Evolutionary conservation across 1,140 invertebrate genomes (phyloP).

Genomic region (Neodiprion pinetum): DNA sequence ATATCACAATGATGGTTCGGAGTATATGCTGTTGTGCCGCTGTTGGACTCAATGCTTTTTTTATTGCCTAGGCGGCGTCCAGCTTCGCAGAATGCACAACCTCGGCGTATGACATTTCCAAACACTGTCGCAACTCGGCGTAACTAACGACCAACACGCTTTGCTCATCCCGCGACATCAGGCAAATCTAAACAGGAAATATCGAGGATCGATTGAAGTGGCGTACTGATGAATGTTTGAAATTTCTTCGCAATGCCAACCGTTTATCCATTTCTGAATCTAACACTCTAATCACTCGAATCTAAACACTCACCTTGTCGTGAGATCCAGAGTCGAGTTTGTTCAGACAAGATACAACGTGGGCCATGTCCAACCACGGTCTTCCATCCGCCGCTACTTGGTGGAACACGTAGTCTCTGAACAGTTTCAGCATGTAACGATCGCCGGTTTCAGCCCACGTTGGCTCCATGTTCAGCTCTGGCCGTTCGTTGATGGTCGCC

Average conservation of each 20-base stretch:
- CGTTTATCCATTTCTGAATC: background rate
- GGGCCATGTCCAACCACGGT: constrained; percentile 96
- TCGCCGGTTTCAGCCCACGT: constrained; percentile 98
- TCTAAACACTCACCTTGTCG: constrained; percentile 74
- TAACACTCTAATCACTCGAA: constrained; percentile 29
- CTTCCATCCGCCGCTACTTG: constrained; percentile 88
- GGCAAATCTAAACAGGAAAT: constrained; percentile 76
- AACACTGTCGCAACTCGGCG: constrained; percentile 92
- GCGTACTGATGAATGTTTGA: background rate
- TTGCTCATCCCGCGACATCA: constrained; percentile 95
- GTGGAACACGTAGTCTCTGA: constrained; percentile 97
- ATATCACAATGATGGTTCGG: constrained; percentile 59
- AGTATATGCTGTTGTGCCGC: constrained; percentile 25
- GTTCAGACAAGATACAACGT: constrained; percentile 93
- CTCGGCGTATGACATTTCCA: constrained; percentile 91
- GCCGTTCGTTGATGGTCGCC: constrained; percentile 90
- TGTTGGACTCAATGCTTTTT: constrained; percentile 17
- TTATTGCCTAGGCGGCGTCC: constrained; percentile 45
- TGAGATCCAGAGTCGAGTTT: constrained; percentile 89
- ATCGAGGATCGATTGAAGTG: background rate
- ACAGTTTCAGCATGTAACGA: constrained; percentile 97
- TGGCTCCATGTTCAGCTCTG: constrained; percentile 92
- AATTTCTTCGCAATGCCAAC: background rate
- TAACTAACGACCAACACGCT: constrained; percentile 95
- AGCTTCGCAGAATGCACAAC: constrained; percentile 69